phyloP scores from a whole-genome alignment of 2,113 vertebrate species.

The Paradisaea rubra region DNA sequence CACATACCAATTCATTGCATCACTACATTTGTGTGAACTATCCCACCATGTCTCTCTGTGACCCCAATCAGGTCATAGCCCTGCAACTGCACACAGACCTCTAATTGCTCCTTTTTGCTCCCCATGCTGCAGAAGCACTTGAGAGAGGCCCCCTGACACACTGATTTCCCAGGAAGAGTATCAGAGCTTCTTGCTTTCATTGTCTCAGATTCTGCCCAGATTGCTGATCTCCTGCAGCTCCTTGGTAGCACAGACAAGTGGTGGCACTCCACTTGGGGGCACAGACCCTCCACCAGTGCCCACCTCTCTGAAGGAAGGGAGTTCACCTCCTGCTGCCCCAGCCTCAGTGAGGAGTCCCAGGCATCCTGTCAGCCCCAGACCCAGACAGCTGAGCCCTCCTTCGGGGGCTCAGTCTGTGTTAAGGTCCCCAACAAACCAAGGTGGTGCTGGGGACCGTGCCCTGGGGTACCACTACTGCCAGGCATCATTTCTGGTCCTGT shows the following conservation, averaged over 20 bases:
- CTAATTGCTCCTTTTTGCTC: not conserved
- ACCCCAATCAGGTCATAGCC: accelerated
- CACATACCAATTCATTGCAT: not conserved
- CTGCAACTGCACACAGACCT: not conserved
- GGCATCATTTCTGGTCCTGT: not conserved
- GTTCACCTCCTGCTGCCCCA: not conserved
- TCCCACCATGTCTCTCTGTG: not conserved
- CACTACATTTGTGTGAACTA: not conserved
- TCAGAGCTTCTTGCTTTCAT: not conserved
- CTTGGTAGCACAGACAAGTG: not conserved
- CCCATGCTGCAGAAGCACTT: not conserved
- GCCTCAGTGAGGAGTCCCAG: not conserved
- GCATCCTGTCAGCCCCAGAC: not conserved
- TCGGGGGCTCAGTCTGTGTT: not conserved
- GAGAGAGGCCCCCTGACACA: not conserved
- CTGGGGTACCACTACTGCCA: not conserved
- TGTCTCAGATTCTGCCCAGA: not conserved
- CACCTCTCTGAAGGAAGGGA: not conserved
- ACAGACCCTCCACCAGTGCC: not conserved
- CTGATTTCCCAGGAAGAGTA: not conserved
- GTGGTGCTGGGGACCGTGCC: not conserved
- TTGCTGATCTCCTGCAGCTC: not conserved
- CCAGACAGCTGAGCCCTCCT: not conserved
- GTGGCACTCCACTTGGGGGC: not conserved
- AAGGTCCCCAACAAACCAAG: not conserved